Percentiles rank a stretch among this genome's conserved stretches.
These are phyloP conservation scores for Poeciliopsis presidionis DNA, from an alignment of 2,797 vertebrate species.

Conservation along the genomic window DNA sequence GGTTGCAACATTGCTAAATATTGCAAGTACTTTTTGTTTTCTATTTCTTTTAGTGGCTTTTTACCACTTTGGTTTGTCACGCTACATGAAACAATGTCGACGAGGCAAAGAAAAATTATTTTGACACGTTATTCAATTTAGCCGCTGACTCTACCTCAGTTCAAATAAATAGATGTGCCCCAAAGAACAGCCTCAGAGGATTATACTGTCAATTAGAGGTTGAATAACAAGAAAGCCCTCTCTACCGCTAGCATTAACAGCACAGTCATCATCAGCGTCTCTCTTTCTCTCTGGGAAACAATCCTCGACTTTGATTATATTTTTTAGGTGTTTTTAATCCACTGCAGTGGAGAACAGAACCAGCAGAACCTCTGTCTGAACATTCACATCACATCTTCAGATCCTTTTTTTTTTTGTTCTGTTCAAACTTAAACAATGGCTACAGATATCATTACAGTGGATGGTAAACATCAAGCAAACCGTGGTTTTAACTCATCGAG, in stretches of 20 bases:
- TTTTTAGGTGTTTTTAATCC: constrained; percentile 31
- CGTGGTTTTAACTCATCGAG: neutral
- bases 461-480: neutral
- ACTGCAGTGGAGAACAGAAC: neutral
- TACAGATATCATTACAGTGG: neutral
- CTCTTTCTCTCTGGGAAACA: constrained; percentile 18
- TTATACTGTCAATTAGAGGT: neutral
- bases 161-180: neutral
- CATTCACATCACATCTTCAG: neutral
- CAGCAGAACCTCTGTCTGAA: neutral
- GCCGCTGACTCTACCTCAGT: neutral
- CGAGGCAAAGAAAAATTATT: neutral
- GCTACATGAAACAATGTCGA: neutral
- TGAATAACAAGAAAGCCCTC: neutral
- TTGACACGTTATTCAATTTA: neutral
- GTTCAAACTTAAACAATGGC: neutral
- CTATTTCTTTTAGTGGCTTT: neutral
- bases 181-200: neutral
- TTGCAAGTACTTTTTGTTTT: neutral
- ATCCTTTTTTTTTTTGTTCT: neutral
- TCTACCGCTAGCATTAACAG: neutral
- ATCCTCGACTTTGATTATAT: constrained; percentile 6
- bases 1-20: neutral
- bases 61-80: neutral
- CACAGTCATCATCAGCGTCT: constrained; percentile 4